Base-by-base conservation (phyloP, 2,113 vertebrate genomes). In the Crotophaga sulcirostris region DNA sequence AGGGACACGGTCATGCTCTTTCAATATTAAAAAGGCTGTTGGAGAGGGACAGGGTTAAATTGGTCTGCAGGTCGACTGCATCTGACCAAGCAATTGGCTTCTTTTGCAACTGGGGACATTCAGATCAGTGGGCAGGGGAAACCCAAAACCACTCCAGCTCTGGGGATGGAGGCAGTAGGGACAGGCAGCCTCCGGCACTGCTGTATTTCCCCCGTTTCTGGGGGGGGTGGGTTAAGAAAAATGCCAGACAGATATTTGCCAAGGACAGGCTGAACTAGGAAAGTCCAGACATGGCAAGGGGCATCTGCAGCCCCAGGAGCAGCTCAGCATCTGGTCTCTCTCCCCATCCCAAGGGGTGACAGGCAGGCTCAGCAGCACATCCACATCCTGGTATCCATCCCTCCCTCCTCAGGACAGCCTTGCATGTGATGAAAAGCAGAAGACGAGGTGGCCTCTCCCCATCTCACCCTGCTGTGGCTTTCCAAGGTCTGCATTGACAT, bases 1-100 rank as follows among this genome's bases (percentile, higher is more conserved):
- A 9, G 42, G 60, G 77, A 5, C 3, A 1, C 1, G 1, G 11
- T 9, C 20, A 26, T 0, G 0, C 25, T 10, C 4, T 79, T 78
- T 28, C 13, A 15, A 6, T 5, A 19, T 24, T 21, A 17, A 70
- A 69, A 88, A 54, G 13, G 40, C 9, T 54, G 49, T 45, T 38
- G 60, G 45, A 63, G 78, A 70, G 12, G 40, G 10, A 26, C 4
- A 13, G 52, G 2, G 0, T 59, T 31, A 11, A 81, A 38, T 6
- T 40, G 49, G 62, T 52, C 72, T 26, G 2, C 1, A 9, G 18
- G 21, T 19, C 13, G 3, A 12, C 25, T 4, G 31, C 83, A 42
- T 44, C n/a, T 60, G 29, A 9, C 6, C 5, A 2, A 87, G 80
- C 24, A 25, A 54, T 28, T 45, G 45, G 73, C 7, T 78, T n/a